These are phyloP conservation scores for Anableps anableps DNA, from an alignment of 2,797 vertebrate genomes.

Conservation along the genomic window DNA sequence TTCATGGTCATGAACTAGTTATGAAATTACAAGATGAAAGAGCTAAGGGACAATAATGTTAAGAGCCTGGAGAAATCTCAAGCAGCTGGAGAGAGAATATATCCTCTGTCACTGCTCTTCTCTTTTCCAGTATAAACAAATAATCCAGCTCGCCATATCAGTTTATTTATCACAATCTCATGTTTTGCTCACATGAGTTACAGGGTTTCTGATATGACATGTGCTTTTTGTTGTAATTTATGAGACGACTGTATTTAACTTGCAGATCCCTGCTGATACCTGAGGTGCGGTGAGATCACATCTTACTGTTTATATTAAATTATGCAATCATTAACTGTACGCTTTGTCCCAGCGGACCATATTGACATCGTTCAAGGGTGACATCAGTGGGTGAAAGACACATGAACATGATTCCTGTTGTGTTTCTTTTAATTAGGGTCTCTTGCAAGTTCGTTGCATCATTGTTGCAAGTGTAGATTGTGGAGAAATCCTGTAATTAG, in stretches of 20 bases:
- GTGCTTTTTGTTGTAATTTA: too few relatives aligned
- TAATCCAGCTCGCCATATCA: not conserved
- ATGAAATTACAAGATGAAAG: not conserved
- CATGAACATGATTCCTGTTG: constrained; percentile 56
- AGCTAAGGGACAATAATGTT: not conserved
- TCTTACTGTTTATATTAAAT: constrained; percentile 50
- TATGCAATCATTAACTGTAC: constrained; percentile 34
- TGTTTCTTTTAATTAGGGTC: constrained; percentile 71
- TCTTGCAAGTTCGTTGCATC: constrained; percentile 77
- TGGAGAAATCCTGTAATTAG: constrained; percentile 74
- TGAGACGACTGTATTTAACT: constrained; percentile 55
- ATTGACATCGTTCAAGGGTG: constrained; percentile 58
- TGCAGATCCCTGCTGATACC: constrained; percentile 52
- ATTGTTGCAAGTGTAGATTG: constrained; percentile 66
- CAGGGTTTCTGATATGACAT: not conserved
- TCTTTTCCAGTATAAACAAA: not conserved
- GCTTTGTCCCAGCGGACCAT: constrained; percentile 30
- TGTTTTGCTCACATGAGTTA: not conserved
- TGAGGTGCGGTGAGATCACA: constrained; percentile 50
- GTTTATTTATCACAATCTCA: not conserved
- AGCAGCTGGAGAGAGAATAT: not conserved
- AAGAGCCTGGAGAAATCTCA: not conserved
- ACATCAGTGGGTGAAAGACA: constrained; percentile 60
- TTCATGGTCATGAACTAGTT: not conserved
- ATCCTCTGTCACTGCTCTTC: not conserved